Conservation (phyloP, 2,797 vertebrate species). For the Orestias chungarensis region DNA sequence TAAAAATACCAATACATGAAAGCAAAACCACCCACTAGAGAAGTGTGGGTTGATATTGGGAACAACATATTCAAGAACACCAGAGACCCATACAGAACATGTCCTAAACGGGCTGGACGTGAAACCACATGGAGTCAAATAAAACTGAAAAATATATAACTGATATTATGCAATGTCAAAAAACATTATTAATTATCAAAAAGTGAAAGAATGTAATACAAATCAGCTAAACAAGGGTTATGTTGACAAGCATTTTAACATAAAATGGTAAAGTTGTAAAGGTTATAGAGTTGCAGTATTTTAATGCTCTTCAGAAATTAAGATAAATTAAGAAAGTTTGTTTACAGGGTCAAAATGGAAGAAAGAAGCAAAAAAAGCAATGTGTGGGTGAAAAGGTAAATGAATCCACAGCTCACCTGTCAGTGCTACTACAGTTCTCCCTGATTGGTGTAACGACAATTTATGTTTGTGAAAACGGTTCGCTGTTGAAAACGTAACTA, state of each 20-base stretch:
- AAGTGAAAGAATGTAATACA: background rate
- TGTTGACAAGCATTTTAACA: too few species aligned
- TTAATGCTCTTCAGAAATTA: background rate
- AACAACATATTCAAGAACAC: background rate
- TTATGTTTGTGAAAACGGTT: background rate
- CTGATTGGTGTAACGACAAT: background rate
- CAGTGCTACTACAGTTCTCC: background rate
- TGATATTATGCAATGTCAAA: background rate
- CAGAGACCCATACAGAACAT: background rate
- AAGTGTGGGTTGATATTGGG: background rate
- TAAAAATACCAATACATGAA: background rate
- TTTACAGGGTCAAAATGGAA: background rate
- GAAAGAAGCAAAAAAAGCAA: background rate
- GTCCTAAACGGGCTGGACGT: background rate
- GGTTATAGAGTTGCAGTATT: background rate
- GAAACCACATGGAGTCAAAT: background rate
- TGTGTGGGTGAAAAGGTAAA: background rate
- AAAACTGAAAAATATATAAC: background rate
- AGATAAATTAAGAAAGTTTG: background rate
- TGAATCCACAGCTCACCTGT: background rate
- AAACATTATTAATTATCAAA: background rate
- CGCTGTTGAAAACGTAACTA: background rate
- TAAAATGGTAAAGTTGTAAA: too few species aligned
- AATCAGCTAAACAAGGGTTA: background rate
- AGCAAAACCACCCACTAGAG: background rate